Conservation (phyloP, 2,888 invertebrate species). For the Polydrusus cervinus region DNA sequence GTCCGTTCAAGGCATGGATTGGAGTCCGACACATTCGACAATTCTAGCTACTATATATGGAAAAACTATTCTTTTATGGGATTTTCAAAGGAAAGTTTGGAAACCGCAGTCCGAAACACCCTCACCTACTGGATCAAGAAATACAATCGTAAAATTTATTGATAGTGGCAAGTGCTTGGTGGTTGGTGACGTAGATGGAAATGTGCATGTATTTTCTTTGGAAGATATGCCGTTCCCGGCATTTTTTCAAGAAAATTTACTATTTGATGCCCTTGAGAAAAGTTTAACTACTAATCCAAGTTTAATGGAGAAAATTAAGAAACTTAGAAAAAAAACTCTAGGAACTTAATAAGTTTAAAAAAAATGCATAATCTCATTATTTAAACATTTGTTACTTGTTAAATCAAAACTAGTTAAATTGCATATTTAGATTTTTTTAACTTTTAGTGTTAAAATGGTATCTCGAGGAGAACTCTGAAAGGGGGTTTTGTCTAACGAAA, state of each 20-base stretch:
- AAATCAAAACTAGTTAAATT: too few relatives aligned
- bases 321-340: constrained; percentile 47
- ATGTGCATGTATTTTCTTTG: constrained; percentile 79
- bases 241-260: constrained; percentile 78
- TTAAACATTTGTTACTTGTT: too few relatives aligned
- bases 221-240: constrained; percentile 85
- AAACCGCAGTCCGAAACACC: constrained; percentile 78
- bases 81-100: constrained; percentile 82
- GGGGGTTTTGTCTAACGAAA: too few relatives aligned
- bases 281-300: constrained; percentile 78
- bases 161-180: constrained; percentile 75
- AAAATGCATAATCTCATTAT: too few relatives aligned
- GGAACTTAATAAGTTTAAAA: background rate
- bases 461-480: too few relatives aligned
- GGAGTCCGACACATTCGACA: constrained; percentile 85
- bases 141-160: constrained; percentile 78
- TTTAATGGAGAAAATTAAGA: constrained; percentile 75
- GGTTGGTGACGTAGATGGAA: constrained; percentile 80
- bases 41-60: constrained; percentile 81
- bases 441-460: too few relatives aligned
- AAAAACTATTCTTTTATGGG: constrained; percentile 84
- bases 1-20: constrained; percentile 75
- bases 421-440: too few relatives aligned
- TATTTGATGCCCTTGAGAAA: constrained; percentile 78
- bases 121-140: constrained; percentile 71